Conservation (phyloP, 1,140 invertebrate species). For the Eupeodes corollae region DNA sequence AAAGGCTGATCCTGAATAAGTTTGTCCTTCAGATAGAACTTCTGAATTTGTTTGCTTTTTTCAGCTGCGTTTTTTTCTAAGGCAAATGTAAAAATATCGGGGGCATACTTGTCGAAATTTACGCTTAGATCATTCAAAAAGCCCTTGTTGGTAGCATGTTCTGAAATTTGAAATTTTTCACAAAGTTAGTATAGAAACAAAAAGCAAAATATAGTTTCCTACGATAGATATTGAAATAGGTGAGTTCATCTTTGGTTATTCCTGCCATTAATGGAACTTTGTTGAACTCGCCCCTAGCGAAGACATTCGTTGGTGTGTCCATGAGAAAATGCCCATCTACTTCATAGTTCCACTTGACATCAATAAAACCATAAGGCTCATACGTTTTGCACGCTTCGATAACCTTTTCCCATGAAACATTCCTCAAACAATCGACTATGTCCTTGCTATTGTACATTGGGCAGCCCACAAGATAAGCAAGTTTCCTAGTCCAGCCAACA, state of each 20-base stretch:
- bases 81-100: conserved; percentile 30
- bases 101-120: conserved; percentile 21
- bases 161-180: conserved; percentile 3
- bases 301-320: conserved; percentile 41
- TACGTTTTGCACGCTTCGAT: conserved; percentile 15
- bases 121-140: conserved; percentile 20
- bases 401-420: conserved; percentile 20
- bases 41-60: conserved; percentile 9
- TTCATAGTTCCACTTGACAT: conserved; percentile 32
- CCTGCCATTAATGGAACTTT: conserved; percentile 53
- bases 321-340: conserved; percentile 18
- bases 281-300: conserved; percentile 43
- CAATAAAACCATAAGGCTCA: conserved; percentile 22
- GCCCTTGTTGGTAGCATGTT: conserved; percentile 11
- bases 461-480: conserved; percentile 19
- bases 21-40: conserved; percentile 13
- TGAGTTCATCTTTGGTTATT: conserved; percentile 51
- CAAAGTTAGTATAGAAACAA: not conserved
- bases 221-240: conserved; percentile 35
- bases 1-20: conserved; percentile 8
- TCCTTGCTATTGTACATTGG: conserved; percentile 16
- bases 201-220: not conserved
- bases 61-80: not conserved
- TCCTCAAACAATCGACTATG: conserved; percentile 21
- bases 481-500: conserved; percentile 17